Evolutionary conservation across 2,888 invertebrate species (phyloP), one percentile per base, ranked within the genome.

Genomic region (Calliphora vomitoria): DNA sequence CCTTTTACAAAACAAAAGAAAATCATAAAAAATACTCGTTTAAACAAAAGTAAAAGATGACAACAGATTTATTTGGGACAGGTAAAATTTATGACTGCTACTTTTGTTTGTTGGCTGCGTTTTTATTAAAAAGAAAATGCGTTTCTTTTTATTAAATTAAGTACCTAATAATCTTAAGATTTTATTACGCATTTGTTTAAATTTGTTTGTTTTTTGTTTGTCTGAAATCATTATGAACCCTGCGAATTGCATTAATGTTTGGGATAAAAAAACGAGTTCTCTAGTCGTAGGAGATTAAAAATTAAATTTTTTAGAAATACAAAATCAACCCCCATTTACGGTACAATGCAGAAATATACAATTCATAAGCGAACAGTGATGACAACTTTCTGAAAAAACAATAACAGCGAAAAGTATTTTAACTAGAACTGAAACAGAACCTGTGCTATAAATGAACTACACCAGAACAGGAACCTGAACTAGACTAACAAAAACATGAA

Each of bases 31-130:
- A 25, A 13, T 20, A 55, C 20, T n/a, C 15, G 20, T 25, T 47
- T 15, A 10, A 3, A 72, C 10, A 62, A 72, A 55, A 66, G 18
- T 50, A 53, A 8, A 20, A 47, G 11, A 31, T 66, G 25, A 35
- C 13, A 60, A 35, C 18, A 62, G 15, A 66, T 68, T 47, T 50
- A 20, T 74, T 38, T 44, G 41, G n/a, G 64, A 58, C 75, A 76
- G 85, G 81, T 85, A 85, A 85, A 74, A 72, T 71, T 62, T 71
- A 81, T 81, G 71, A 20, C 58, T 62, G 3, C 35, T 35, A n/a
- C 20, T 55, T 58, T 80, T 50, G 72, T 38, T 79, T 60, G 35
- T 31, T 72, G 25, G 25, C 25, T 25, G 25, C 25, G 25, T 25
- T 25, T 25, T 25, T 25, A 25, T 25, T 2, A 25, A 25, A 25